phyloP scores from a whole-genome alignment of 1,140 invertebrate genomes.

The Tetranychus cinnabarinus region DNA sequence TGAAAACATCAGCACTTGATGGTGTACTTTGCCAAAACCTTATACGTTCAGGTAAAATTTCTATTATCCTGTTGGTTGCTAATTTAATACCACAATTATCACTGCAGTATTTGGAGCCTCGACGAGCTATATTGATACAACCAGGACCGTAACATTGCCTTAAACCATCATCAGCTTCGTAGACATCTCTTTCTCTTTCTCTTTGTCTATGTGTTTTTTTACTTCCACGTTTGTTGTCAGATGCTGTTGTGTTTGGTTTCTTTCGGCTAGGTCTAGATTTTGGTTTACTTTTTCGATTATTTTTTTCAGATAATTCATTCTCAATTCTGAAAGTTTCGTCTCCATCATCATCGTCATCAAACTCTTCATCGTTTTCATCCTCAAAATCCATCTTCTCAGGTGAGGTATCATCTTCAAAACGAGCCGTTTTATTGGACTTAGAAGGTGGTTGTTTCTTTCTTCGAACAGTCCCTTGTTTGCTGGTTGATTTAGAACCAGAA shows the following conservation, averaged over 20 bases:
- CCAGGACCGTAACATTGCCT: constrained; percentile 72
- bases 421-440: not conserved
- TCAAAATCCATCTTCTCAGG: too few species aligned
- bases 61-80: constrained; percentile 38
- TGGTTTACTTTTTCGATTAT: not conserved
- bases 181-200: not conserved
- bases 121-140: constrained; percentile 48
- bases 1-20: constrained; percentile 61
- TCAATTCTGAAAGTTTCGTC: not conserved
- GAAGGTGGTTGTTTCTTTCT: not conserved
- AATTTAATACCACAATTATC: constrained; percentile 75
- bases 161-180: constrained; percentile 1
- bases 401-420: not conserved
- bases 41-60: constrained; percentile 67
- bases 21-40: constrained; percentile 81
- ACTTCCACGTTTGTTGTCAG: not conserved
- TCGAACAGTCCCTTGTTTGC: not conserved
- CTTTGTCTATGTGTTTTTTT: not conserved
- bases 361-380: constrained; percentile 1
- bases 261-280: not conserved
- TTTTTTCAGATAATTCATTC: not conserved
- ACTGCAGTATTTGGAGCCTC: constrained; percentile 81
- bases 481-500: not conserved
- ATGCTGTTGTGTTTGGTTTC: not conserved
- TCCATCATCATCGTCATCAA: constrained; percentile 6